Conservation (phyloP, 2,888 invertebrate genomes). For the Phengaris alcon region DNA sequence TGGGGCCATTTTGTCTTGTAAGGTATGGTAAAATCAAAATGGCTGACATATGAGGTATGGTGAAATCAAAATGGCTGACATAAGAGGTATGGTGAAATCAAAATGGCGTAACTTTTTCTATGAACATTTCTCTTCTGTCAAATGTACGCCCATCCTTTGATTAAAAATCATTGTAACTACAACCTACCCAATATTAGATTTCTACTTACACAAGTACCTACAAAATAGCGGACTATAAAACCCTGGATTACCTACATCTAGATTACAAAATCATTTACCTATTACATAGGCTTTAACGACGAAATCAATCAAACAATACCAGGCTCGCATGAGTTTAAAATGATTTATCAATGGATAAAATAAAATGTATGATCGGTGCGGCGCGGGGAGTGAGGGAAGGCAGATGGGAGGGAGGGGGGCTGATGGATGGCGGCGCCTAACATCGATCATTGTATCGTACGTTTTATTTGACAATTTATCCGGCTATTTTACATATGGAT, state of each 20-base stretch:
- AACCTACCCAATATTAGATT: neutral
- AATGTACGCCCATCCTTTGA: no score
- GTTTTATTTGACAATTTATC: slow-evolving; percentile 29
- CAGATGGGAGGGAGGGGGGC: neutral
- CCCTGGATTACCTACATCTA: neutral
- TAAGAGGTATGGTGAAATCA: no score
- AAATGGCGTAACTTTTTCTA: no score
- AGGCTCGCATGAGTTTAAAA: slow-evolving; percentile 20
- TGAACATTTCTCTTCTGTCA: no score
- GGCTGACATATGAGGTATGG: no score
- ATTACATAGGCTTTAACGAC: neutral
- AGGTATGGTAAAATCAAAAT: no score
- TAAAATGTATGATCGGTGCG: slow-evolving; percentile 34
- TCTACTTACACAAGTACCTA: neutral
- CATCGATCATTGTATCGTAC: slow-evolving; percentile 33
- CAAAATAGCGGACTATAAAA: neutral
- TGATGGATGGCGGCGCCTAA: slow-evolving; percentile 36
- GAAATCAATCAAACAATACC: slow-evolving; percentile 1
- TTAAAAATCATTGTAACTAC: no score
- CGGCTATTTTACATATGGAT: slow-evolving; percentile 20
- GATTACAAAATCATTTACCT: neutral
- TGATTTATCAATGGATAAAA: slow-evolving; percentile 36
- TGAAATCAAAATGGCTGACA: no score
- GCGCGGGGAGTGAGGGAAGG: neutral
- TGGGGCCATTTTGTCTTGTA: no score